phyloP scores from a whole-genome alignment of 2,888 invertebrate genomes.

The Eupeodes latifasciatus region DNA sequence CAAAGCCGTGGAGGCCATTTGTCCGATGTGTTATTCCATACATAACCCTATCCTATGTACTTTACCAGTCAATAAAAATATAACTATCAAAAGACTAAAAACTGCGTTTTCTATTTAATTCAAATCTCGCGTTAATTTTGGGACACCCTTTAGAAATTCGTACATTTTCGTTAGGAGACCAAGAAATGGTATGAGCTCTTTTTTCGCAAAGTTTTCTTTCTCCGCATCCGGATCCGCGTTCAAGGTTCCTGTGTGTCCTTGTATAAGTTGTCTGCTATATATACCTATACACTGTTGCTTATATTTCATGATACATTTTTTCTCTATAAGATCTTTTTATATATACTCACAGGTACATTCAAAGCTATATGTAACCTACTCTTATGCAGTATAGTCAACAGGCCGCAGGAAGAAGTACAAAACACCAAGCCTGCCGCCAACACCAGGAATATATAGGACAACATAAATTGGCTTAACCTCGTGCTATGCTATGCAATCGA shows the following conservation, averaged over 20 bases:
- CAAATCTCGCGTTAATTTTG: too few species aligned
- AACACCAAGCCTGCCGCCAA: neutral
- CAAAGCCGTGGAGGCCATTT: too few species aligned
- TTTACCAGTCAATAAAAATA: too few species aligned
- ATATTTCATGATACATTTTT: constrained; percentile 35
- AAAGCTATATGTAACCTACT: too few species aligned
- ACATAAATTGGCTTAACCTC: constrained; percentile 50
- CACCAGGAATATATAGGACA: neutral
- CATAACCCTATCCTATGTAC: too few species aligned
- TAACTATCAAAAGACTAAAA: too few species aligned
- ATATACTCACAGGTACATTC: too few species aligned
- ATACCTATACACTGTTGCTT: constrained; percentile 37
- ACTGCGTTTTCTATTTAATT: too few species aligned
- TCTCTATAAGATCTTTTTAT: neutral
- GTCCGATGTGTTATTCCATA: too few species aligned
- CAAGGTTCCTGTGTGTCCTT: constrained; percentile 51
- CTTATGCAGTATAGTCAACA: constrained; percentile 1
- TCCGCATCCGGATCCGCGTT: constrained; percentile 7
- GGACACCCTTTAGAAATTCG: too few species aligned
- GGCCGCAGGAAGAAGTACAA: neutral
- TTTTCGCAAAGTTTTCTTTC: constrained; percentile 36
- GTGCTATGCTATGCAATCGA: constrained; percentile 46
- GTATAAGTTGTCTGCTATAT: constrained; percentile 41
- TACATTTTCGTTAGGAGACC: too few species aligned
- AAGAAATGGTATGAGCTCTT: neutral